Conservation (phyloP, 2,888 invertebrate genomes). For the Volucella bombylans region DNA sequence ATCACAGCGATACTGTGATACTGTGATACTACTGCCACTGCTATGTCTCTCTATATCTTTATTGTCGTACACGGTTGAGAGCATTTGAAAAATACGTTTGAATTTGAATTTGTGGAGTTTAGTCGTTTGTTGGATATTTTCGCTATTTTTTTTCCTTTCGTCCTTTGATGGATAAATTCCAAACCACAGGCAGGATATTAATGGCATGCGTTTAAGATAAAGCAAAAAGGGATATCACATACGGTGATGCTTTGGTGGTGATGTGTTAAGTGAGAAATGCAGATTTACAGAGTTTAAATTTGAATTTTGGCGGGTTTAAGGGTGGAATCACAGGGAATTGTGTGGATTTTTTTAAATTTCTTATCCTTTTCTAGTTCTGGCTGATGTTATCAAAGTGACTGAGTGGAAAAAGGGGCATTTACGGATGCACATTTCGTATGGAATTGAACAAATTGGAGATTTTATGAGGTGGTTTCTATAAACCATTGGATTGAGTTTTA, state of each 20-base stretch:
- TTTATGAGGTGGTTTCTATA: no score
- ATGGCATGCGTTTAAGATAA: conserved; percentile 73
- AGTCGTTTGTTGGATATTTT: not conserved
- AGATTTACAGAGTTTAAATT: conserved; percentile 68
- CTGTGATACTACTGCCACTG: not conserved
- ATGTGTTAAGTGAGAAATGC: conserved; percentile 68
- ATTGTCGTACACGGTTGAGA: conserved; percentile 68
- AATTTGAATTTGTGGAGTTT: conserved; percentile 51
- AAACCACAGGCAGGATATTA: conserved; percentile 67
- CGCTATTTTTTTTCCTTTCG: conserved; percentile 17
- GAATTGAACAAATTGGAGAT: no score
- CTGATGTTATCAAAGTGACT: conserved; percentile 56
- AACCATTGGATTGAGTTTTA: no score
- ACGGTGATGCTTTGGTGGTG: conserved; percentile 32
- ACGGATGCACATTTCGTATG: conserved; percentile 1
- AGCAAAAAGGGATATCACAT: conserved; percentile 54
- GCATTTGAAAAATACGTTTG: conserved; percentile 71
- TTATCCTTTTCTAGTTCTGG: conserved; percentile 28
- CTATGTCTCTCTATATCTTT: conserved; percentile 49
- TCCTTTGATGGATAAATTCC: conserved; percentile 46
- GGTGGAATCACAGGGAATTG: conserved; percentile 6
- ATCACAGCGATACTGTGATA: not conserved
- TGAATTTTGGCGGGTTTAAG: conserved; percentile 16
- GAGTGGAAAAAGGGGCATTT: conserved; percentile 15
- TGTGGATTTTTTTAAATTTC: conserved; percentile 49